Evolutionary conservation across 2,888 invertebrate genomes (phyloP).

Genomic region (Eupithecia inturbata): DNA sequence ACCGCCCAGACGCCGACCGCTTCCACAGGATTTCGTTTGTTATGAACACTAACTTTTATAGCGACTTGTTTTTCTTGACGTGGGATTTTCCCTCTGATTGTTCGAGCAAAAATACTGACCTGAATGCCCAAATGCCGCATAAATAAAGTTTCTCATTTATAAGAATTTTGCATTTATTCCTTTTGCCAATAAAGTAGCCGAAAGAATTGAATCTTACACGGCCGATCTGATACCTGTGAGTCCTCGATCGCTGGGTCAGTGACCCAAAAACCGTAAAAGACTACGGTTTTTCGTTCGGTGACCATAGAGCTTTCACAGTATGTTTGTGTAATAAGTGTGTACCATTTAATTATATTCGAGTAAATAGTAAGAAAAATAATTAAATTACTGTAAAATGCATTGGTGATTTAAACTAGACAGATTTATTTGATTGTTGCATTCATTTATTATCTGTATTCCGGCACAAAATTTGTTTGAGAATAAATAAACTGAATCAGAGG

Average conservation of each 20-base stretch:
- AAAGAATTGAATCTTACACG: neutral
- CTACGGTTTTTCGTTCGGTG: too few relatives aligned
- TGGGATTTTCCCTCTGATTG: constrained; percentile 34
- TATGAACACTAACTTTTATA: constrained; percentile 54
- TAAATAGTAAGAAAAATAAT: too few relatives aligned
- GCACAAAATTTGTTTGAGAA: too few relatives aligned
- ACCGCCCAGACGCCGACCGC: constrained; percentile 56
- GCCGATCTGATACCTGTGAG: neutral
- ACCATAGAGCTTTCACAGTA: too few relatives aligned
- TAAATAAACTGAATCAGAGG: too few relatives aligned
- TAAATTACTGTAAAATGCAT: neutral
- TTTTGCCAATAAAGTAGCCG: neutral
- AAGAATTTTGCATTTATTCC: neutral
- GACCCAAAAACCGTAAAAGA: too few relatives aligned
- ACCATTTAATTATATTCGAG: too few relatives aligned
- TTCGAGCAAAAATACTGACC: constrained; percentile 16
- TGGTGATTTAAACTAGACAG: too few relatives aligned
- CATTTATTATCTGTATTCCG: too few relatives aligned
- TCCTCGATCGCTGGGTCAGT: neutral
- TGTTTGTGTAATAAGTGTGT: too few relatives aligned
- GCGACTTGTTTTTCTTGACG: constrained; percentile 49
- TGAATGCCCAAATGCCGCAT: constrained; percentile 7
- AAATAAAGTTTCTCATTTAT: neutral
- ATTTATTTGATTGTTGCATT: too few relatives aligned
- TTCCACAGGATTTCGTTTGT: constrained; percentile 55